A percentile compares a stretch with the other conserved stretches of the same genome.
Conservation (phyloP, 1,140 invertebrate genomes). For the Asbolus verrucosus region DNA sequence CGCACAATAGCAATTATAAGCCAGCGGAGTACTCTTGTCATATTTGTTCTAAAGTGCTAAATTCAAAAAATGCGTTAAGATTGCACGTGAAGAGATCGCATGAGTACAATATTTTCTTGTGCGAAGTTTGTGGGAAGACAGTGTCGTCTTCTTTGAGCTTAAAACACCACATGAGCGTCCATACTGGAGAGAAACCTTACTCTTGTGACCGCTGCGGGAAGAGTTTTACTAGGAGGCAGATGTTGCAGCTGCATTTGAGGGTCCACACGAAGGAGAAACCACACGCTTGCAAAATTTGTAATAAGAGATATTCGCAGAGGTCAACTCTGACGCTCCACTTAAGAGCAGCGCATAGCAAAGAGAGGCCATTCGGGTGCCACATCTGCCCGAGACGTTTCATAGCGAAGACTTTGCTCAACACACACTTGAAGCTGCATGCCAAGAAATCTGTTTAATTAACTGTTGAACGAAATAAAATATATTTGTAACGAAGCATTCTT, state of each 20-base stretch:
- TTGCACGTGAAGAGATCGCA: too few relatives aligned
- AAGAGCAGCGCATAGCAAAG: constrained; percentile 69
- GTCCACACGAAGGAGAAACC: constrained; percentile 73
- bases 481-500: neutral
- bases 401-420: constrained; percentile 72
- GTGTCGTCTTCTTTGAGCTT: constrained; percentile 54
- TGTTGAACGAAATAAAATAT: too few relatives aligned
- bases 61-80: too few relatives aligned
- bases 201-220: constrained; percentile 58
- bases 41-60: too few relatives aligned
- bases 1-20: too few relatives aligned
- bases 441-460: neutral
- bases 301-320: constrained; percentile 70
- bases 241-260: constrained; percentile 77
- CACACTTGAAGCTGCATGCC: neutral
- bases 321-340: constrained; percentile 73
- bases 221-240: constrained; percentile 51
- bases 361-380: constrained; percentile 65
- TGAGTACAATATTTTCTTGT: too few relatives aligned
- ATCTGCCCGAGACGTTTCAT: constrained; percentile 74
- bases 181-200: constrained; percentile 59
- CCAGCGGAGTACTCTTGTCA: too few relatives aligned
- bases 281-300: constrained; percentile 66
- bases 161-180: constrained; percentile 55
- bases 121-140: constrained; percentile 57